These are phyloP conservation scores for Drosophila parthenogenetica DNA, from an alignment of 2,888 invertebrate species.

Conservation along the genomic window DNA sequence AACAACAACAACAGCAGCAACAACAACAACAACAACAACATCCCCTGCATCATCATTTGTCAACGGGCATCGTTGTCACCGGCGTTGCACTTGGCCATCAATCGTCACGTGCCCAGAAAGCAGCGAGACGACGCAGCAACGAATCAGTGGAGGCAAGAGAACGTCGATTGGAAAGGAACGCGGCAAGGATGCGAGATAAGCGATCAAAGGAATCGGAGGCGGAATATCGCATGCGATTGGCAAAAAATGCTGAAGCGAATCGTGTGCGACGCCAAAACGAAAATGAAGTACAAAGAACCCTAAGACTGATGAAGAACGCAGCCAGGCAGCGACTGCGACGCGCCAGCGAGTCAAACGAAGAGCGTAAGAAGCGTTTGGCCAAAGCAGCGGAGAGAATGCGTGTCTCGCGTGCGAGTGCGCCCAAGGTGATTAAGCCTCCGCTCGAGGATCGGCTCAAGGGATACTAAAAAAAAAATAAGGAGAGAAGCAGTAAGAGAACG, in stretches of 20 bases:
- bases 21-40: conserved; percentile 60
- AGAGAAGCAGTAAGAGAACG: not conserved
- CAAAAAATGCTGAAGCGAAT: conserved; percentile 85
- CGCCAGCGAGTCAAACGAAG: conserved; percentile 84
- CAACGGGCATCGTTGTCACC: conserved; percentile 64
- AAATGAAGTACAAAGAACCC: conserved; percentile 85
- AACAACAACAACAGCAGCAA: conserved; percentile 50
- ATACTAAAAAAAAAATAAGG: conserved; percentile 63
- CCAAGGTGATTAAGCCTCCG: conserved; percentile 85
- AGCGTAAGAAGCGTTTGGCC: conserved; percentile 83
- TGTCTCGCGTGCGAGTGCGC: conserved; percentile 82
- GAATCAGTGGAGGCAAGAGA: conserved; percentile 84
- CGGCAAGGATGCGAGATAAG: conserved; percentile 85
- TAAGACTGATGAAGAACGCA: conserved; percentile 85
- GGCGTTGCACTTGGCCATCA: conserved; percentile 54
- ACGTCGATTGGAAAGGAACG: conserved; percentile 84
- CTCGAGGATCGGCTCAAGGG: conserved; percentile 84
- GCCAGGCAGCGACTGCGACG: conserved; percentile 84
- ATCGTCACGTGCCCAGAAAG: conserved; percentile 80
- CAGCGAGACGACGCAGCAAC: conserved; percentile 84
- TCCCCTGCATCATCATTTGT: conserved; percentile 82
- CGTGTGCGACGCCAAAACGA: conserved; percentile 85
- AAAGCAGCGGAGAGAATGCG: conserved; percentile 85
- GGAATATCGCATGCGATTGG: conserved; percentile 84
- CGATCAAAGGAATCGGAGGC: conserved; percentile 83